phyloP scores from a whole-genome alignment of 2,797 vertebrate genomes.

The Pantherophis alleghaniensis region DNA sequence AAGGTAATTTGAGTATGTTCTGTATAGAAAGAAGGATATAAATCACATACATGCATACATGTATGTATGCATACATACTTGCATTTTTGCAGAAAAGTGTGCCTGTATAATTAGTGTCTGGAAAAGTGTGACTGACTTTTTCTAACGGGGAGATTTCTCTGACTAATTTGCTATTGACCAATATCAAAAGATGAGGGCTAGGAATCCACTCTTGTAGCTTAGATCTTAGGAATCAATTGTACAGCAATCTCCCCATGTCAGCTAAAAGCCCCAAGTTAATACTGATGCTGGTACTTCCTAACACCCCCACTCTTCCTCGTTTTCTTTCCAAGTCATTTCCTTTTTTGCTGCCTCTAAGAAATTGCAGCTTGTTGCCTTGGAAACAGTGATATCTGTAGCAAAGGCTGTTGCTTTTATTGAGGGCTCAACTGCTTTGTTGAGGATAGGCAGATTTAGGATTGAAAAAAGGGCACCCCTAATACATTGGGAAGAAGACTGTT shows the following conservation, averaged over 20 bases:
- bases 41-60: neutral
- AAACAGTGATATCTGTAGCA: slow-evolving; percentile 29
- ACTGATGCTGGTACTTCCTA: neutral
- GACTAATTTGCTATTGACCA: neutral
- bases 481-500: neutral
- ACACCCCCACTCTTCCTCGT: neutral
- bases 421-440: slow-evolving; percentile 15
- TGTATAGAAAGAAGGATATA: neutral
- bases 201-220: neutral
- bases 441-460: neutral
- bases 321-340: slow-evolving; percentile 17
- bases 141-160: neutral
- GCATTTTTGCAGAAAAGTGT: neutral
- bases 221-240: neutral
- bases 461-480: neutral
- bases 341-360: slow-evolving; percentile 19
- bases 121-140: neutral
- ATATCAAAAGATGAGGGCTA: neutral
- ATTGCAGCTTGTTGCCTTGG: slow-evolving; percentile 30
- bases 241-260: neutral
- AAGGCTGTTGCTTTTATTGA: slow-evolving; percentile 1
- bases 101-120: neutral
- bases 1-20: neutral
- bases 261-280: neutral
- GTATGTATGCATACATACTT: neutral